These are phyloP conservation scores for Cygnus buccinator DNA, from an alignment of 2,113 vertebrate genomes.

Conservation along the genomic window DNA sequence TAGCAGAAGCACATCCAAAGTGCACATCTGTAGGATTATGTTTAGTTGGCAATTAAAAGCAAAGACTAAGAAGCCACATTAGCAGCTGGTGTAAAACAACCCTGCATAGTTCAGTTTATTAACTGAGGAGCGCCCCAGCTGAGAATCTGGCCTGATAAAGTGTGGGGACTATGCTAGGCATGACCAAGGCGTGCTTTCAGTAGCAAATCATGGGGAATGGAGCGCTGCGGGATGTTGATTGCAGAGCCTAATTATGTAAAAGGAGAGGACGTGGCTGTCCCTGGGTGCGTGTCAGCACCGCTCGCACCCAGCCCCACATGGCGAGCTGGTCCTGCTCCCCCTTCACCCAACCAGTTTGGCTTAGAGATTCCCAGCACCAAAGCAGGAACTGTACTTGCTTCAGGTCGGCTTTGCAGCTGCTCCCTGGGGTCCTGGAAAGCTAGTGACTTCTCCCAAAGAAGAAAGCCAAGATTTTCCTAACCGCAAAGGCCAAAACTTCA, in stretches of 20 bases:
- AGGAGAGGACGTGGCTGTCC: neutral
- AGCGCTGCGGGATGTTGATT: accelerated
- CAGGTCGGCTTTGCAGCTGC: neutral
- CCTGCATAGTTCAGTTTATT: neutral
- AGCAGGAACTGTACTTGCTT: accelerated
- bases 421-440: neutral
- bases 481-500: neutral
- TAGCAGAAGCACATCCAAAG: neutral
- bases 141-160: neutral
- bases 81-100: neutral
- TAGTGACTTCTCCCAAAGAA: accelerated
- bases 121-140: neutral
- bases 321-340: neutral
- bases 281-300: accelerated
- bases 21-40: neutral
- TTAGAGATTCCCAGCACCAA: no score
- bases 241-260: neutral
- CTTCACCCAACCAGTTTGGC: no score
- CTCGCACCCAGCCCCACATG: accelerated
- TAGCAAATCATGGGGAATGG: accelerated
- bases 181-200: neutral
- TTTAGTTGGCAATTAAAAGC: neutral
- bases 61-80: neutral
- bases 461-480: neutral
- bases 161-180: accelerated